Evolutionary conservation across 2,797 vertebrate species (phyloP).

Genomic region (Microctenopoma lineatum): DNA sequence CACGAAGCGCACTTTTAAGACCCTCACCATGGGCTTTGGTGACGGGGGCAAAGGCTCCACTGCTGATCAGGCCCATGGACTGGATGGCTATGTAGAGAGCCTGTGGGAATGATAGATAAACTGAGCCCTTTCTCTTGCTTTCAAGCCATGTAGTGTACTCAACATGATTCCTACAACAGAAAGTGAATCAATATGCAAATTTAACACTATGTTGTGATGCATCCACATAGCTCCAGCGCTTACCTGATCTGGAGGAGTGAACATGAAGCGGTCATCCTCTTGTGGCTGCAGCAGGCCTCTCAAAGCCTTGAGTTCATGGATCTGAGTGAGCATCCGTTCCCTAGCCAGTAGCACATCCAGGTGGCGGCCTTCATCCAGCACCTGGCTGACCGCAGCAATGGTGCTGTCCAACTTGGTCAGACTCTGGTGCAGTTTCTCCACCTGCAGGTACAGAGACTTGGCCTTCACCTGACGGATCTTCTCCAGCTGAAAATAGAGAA

Average conservation of each 20-base stretch:
- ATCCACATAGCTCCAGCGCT: background rate
- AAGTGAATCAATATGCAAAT: background rate
- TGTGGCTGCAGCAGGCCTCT: conserved; percentile 93
- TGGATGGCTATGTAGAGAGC: conserved; percentile 94
- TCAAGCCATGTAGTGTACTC: background rate
- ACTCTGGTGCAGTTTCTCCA: conserved; percentile 97
- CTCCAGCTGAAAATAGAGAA: conserved; percentile 86
- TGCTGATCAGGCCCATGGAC: conserved; percentile 96
- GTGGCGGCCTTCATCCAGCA: conserved; percentile 94
- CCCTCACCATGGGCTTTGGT: conserved; percentile 97
- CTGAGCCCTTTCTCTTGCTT: background rate
- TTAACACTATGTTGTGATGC: background rate
- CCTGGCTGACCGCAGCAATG: conserved; percentile 94
- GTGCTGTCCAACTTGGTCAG: conserved; percentile 96
- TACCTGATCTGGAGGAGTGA: conserved; percentile 94
- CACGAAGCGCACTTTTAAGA: conserved; percentile 91
- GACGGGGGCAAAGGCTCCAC: conserved; percentile 93
- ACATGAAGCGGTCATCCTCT: conserved; percentile 97
- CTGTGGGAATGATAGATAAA: conserved; percentile 43
- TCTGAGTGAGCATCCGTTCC: conserved; percentile 96
- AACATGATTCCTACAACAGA: background rate
- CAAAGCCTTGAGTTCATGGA: conserved; percentile 94
- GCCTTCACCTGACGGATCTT: conserved; percentile 99
- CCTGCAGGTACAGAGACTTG: conserved; percentile 97
- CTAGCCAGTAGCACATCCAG: conserved; percentile 94